phyloP scores from a whole-genome alignment of 2,113 vertebrate species.

The Rallus limicola region DNA sequence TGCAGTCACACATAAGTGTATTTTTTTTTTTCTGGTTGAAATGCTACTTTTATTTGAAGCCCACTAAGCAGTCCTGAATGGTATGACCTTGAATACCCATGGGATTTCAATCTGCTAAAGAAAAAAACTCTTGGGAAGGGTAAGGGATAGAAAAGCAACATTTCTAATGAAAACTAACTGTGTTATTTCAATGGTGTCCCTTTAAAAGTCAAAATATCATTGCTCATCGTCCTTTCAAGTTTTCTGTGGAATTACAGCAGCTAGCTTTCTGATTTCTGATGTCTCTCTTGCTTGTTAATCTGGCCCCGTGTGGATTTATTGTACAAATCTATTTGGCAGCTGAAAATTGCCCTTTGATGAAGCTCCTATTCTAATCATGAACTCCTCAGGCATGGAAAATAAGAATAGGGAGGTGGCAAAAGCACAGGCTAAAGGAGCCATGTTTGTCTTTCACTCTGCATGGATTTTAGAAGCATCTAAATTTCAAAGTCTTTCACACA shows the following conservation, averaged over 20 bases:
- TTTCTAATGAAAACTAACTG: conserved; percentile 8
- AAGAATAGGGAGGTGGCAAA: conserved; percentile 28
- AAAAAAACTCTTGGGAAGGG: background rate
- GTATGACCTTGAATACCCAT: background rate
- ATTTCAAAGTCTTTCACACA: conserved; percentile 31
- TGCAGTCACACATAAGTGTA: accelerated
- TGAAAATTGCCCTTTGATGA: conserved; percentile 67
- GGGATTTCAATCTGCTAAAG: background rate
- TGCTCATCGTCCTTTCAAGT: conserved; percentile 47
- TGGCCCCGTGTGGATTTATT: conserved; percentile 61
- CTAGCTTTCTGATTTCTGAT: conserved; percentile 66
- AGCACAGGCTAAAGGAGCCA: background rate
- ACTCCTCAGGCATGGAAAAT: conserved; percentile 35
- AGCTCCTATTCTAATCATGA: conserved; percentile 39
- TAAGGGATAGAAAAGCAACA: background rate
- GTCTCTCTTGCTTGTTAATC: conserved; percentile 66
- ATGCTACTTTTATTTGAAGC: background rate
- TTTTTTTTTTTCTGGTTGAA: background rate
- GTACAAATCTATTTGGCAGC: conserved; percentile 65
- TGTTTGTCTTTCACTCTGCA: conserved; percentile 36
- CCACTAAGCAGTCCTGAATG: background rate
- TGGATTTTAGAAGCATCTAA: conserved; percentile 17
- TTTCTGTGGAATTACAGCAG: conserved; percentile 61
- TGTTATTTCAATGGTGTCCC: background rate
- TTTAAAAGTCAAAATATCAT: conserved; percentile 47